Evolutionary conservation across 2,797 vertebrate genomes (phyloP), one percentile per base, ranked within the genome.

Genomic region (Rhynchonycteris naso): DNA sequence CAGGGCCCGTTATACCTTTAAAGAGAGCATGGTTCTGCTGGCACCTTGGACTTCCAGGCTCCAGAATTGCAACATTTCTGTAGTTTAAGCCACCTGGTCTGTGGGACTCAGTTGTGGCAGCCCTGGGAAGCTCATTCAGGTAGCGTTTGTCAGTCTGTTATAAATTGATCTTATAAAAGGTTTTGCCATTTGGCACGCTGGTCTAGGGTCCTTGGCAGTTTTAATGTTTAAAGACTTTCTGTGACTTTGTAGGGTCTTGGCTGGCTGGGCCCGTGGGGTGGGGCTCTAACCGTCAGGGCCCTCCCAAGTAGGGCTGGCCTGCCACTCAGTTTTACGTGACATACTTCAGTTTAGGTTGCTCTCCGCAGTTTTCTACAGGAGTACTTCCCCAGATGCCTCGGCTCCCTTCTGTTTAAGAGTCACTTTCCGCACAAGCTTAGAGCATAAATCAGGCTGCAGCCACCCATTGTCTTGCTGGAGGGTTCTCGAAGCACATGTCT

Each of bases 1-100:
- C 43, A 43, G 43, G 43, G 43, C 43, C 43, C 8, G 0, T 4
- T 12, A 14, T 0, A 15, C 24, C n/a, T 38, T 2, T 7, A 1
- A 13, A 22, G 47, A n/a, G 86, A 38, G 24, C 50, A 0, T 14
- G 9, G n/a, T 43, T 1, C 78, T 43, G 66, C 47, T 4, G 10
- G 9, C 28, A 16, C 30, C 43, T 54, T 0, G 9, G 15, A n/a
- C 79, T 59, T 50, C 43, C 43, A 43, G 43, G 43, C 5, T 43
- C 43, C 43, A 43, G 43, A 43, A 43, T 43, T 43, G 43, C 43
- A 7, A 43, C 43, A 43, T 43, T 43, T 43, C 43, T 43, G 47
- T 26, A 83, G 21, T 47, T 9, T 65, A 30, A 26, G 12, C 9
- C 24, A 10, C 16, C 30, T n/a, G 13, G 9, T 26, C 12, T n/a